Evolutionary conservation across 2,888 invertebrate species (phyloP), one percentile per base, ranked within the genome.

Genomic region (Nomada goodeniana): DNA sequence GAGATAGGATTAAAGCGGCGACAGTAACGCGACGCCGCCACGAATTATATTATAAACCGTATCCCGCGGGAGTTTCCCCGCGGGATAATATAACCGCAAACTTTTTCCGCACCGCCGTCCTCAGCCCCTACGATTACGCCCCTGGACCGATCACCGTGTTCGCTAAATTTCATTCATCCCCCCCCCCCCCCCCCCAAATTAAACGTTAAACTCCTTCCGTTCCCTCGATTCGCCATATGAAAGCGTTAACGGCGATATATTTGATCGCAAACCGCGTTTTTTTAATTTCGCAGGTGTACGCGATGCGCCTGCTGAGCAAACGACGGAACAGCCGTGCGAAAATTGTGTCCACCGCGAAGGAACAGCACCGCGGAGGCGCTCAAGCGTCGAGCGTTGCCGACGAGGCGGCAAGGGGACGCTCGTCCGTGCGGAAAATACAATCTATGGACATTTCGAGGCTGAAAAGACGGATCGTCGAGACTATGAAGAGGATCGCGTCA

Each of bases 291-390:
- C 91, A 94, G 94, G 89, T 94, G 67, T 81, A 93, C 78, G 92
- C 93, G 57, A 93, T 93, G n/a, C 91, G 93, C 76, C 80, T 94
- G 47, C 91, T 94, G 59, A 93, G 93, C 26, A 94, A 94, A 86
- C 92, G 92, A 20, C 93, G 94, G 2, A 92, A 92, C 75, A 89
- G 92, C 23, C 93, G 94, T 79, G 90, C 93, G 72, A 93, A 94
- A 85, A 93, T 93, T n/a, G 90, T 93, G 52, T 93, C 94, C 42
- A 93, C 47, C 26, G 2, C 23, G n/a, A 64, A 53, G 7, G 52
- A 47, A 57, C 68, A 42, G 7, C 29, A 20, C 2, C 52, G 26
- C 7, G 18, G 47, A 50, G 11, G 0, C 18, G 15, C 93, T 72
- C 93, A 77, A 4, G 9, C 42, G 36, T 23, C 55, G 7, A 71